These are phyloP conservation scores for Torymus tubicola DNA, from an alignment of 2,888 invertebrate genomes.

Conservation along the genomic window DNA sequence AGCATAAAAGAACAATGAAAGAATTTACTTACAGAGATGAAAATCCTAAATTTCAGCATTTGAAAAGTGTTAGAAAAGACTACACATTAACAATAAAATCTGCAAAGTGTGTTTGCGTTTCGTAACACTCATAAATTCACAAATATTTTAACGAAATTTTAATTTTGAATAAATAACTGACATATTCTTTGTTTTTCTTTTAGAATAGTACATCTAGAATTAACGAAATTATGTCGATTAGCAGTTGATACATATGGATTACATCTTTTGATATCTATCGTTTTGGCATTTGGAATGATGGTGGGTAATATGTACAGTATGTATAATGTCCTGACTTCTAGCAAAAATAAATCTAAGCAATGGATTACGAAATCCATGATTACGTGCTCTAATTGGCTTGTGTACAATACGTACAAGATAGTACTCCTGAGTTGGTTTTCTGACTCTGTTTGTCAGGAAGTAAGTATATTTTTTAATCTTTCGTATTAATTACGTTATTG, in stretches of 20 bases:
- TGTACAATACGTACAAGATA: not conserved
- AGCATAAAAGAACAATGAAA: slow-evolving; percentile 7
- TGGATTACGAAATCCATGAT: not conserved
- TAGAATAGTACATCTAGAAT: slow-evolving; percentile 23
- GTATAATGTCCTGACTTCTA: not conserved
- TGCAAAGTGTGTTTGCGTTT: slow-evolving; percentile 13
- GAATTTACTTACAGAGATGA: not conserved
- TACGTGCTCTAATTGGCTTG: not conserved
- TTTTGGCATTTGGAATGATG: slow-evolving; percentile 6
- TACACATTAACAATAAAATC: slow-evolving; percentile 1
- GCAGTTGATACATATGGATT: slow-evolving; percentile 27
- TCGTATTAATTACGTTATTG: too few relatives aligned
- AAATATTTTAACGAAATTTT: too few relatives aligned
- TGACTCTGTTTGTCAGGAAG: slow-evolving; percentile 32
- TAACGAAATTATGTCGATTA: slow-evolving; percentile 22
- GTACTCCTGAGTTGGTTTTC: slow-evolving; percentile 18
- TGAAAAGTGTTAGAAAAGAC: not conserved
- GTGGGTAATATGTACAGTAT: not conserved
- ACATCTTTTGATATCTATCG: slow-evolving; percentile 33
- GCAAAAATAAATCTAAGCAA: not conserved
- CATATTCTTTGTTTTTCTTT: not conserved
- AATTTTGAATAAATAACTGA: too few relatives aligned
- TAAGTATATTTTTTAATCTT: not conserved
- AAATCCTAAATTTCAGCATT: not conserved
- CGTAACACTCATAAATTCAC: too few relatives aligned